phyloP scores from a whole-genome alignment of 2,113 vertebrate genomes.

The Gnathonemus echidnorhynchus region DNA sequence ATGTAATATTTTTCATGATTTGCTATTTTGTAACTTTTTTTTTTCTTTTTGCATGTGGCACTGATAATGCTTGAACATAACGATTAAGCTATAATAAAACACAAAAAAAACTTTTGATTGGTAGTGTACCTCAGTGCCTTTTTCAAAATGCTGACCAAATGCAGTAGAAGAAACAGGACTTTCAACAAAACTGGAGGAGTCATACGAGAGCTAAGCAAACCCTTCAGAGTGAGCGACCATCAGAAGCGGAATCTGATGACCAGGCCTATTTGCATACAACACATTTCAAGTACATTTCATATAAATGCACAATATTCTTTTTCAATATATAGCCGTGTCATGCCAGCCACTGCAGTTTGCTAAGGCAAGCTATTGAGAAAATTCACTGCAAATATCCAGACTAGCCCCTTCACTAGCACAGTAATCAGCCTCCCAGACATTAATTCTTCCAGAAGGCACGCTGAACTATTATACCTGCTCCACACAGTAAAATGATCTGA shows the following conservation, averaged over 20 bases:
- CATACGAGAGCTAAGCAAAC: neutral
- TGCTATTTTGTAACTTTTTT: neutral
- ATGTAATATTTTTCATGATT: neutral
- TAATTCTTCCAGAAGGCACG: neutral
- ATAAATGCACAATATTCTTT: neutral
- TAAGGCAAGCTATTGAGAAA: neutral
- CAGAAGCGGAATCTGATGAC: neutral
- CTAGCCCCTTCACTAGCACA: neutral
- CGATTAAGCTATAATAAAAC: neutral
- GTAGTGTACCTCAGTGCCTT: neutral
- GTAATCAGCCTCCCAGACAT: neutral
- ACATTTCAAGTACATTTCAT: neutral
- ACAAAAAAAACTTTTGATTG: neutral
- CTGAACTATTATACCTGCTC: neutral
- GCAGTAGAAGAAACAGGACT: neutral
- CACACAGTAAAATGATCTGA: neutral
- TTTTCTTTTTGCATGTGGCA: neutral
- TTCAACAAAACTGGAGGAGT: neutral
- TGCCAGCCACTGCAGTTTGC: neutral
- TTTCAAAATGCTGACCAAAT: neutral
- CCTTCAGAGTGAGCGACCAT: neutral
- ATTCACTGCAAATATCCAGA: conserved; percentile 6
- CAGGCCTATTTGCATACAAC: neutral
- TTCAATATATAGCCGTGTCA: neutral
- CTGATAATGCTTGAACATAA: neutral